A percentile compares a stretch with the other conserved stretches of the same genome.
phyloP scores from a whole-genome alignment of 2,797 vertebrate species.

The Lycodopsis pacificus region DNA sequence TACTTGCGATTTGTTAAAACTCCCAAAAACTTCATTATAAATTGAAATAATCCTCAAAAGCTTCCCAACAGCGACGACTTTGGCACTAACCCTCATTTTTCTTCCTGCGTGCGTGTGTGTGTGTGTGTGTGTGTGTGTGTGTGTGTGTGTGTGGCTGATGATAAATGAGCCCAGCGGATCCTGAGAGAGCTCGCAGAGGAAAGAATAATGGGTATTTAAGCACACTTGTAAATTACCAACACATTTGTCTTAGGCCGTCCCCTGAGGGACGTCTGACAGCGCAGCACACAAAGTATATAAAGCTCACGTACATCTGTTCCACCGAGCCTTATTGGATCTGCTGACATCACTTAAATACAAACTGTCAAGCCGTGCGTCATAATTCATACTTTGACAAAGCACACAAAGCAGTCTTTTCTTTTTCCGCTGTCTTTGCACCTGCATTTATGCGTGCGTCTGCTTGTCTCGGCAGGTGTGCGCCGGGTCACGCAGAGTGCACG shows the following conservation, averaged over 20 bases:
- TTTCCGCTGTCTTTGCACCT: conserved; percentile 61
- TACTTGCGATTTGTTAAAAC: not conserved
- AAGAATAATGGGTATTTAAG: conserved; percentile 85
- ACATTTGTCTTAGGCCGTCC: conserved; percentile 78
- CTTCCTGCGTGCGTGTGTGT: conserved; percentile 49
- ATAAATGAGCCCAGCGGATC: conserved; percentile 78
- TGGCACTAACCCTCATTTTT: conserved; percentile 57
- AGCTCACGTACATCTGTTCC: conserved; percentile 79
- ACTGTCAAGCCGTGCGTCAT: conserved; percentile 69
- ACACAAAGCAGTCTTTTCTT: conserved; percentile 60
- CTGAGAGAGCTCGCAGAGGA: conserved; percentile 76
- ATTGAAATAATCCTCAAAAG: conserved; percentile 50
- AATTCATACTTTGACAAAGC: conserved; percentile 63
- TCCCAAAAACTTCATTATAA: conserved; percentile 28
- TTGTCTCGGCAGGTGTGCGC: conserved; percentile 75
- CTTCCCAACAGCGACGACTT: conserved; percentile 45
- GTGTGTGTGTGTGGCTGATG: conserved; percentile 68
- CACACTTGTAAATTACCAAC: conserved; percentile 85
- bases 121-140: conserved; percentile 53
- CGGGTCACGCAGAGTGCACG: conserved; percentile 74
- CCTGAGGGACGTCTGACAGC: conserved; percentile 73
- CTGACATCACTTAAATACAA: conserved; percentile 78
- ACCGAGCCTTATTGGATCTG: conserved; percentile 73
- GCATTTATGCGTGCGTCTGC: conserved; percentile 54
- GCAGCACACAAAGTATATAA: conserved; percentile 75